Base-by-base conservation (phyloP, 2,888 invertebrate species). In the Tetramorium bicarinatum region DNA sequence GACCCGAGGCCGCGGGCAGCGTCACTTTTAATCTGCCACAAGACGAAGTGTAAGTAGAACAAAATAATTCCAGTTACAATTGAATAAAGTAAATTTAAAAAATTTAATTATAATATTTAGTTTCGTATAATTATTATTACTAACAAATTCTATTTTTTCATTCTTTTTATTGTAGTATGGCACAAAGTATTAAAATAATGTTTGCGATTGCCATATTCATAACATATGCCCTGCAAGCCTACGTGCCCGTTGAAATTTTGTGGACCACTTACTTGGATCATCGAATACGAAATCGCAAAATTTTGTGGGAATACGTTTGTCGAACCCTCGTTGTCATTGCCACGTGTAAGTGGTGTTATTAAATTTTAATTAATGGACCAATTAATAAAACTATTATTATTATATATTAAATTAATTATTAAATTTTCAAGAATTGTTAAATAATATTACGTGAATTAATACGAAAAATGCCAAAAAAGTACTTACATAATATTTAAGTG, bases 141-240 rank as follows among this genome's bases (percentile, higher is more conserved):
- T 18, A 49, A 49, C 4, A 9, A 71, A 38, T 38, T 56, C 2
- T 38, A 47, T 49, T 61, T 61, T n/a, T 29, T 7, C 3, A 41
- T 13, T 61, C 21, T 76, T 79, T 77, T 9, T 66, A 83, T 90
- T 88, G 21, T 93, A 97, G 97, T 81, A 95, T 97, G 93, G 96
- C 97, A 1, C 96, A 97, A 93, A 95, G 95, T 11, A 96, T 97
- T 1, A 96, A 96, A 91, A 91, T 96, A 1, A 95, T 96, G 89
- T 96, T 97, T 86, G 96, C 97, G 0, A 85, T 96, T 1, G 97
- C 97, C 2, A 97, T 99, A 87, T 97, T 97, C 92, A 96, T 98
- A 80, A 97, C 98, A 0, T 98, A 98, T 93, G 98, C 97, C 0
- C 96, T 99, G 3, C 98, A 99, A 95, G 97, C 98, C 91, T 99